Evolutionary conservation across 2,113 vertebrate genomes (phyloP).

Genomic region (Myiozetetes cayanensis): DNA sequence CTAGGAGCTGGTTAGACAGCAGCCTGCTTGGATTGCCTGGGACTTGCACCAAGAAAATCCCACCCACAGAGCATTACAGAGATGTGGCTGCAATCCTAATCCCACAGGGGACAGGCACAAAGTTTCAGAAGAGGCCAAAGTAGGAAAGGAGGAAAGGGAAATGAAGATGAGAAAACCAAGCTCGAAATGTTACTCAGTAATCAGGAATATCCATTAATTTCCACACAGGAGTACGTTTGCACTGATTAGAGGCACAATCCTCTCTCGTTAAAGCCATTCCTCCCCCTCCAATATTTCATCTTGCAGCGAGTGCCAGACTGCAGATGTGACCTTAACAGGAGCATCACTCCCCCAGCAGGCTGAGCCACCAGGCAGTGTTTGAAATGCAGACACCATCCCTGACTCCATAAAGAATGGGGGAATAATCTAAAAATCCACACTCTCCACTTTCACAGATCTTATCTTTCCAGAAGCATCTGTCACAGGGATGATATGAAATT

Average conservation of each 20-base stretch:
- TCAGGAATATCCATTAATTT: slow-evolving; percentile 11
- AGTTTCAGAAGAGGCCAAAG: not conserved
- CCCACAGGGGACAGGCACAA: not conserved
- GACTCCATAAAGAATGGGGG: not conserved
- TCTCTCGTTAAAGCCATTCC: not conserved
- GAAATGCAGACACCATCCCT: not conserved
- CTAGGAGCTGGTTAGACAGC: not conserved
- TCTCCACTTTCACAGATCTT: not conserved
- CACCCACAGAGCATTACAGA: not conserved
- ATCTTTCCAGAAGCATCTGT: not conserved
- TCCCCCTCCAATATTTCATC: not conserved
- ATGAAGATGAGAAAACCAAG: not conserved
- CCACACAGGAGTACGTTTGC: not conserved
- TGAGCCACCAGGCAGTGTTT: not conserved
- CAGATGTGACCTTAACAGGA: slow-evolving; percentile 11
- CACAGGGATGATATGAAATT: not conserved
- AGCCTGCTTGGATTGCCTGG: not conserved
- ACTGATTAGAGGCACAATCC: slow-evolving; percentile 1
- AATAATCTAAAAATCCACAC: not conserved
- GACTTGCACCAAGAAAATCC: not conserved
- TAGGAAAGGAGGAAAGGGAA: not conserved
- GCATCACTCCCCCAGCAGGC: not conserved
- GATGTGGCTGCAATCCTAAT: not conserved
- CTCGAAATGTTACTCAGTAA: not conserved
- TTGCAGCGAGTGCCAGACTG: not conserved